A percentile compares a stretch with the other conserved stretches of the same genome.
Conservation (phyloP, 2,113 vertebrate genomes). For the Entomyzon cyanotis region DNA sequence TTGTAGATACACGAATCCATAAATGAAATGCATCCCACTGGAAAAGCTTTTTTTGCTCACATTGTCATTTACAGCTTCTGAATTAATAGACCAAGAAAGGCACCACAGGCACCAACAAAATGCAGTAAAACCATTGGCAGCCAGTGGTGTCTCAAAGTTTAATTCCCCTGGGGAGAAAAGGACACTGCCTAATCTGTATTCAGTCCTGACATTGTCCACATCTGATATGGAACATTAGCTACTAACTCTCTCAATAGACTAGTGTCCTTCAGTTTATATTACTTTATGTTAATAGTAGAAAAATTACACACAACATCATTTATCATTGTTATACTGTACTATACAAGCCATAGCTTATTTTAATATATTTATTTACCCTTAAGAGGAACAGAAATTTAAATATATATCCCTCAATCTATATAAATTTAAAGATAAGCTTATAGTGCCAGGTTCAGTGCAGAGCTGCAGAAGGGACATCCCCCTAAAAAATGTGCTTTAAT, state of each 20-base stretch:
- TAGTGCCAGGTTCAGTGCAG: slow-evolving; percentile 25
- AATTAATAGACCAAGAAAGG: slow-evolving; percentile 95
- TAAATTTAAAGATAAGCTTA: slow-evolving; percentile 62
- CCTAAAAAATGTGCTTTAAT: slow-evolving; percentile 12
- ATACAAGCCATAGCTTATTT: slow-evolving; percentile 81
- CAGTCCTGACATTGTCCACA: slow-evolving; percentile 99
- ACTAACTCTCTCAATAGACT: slow-evolving; percentile 99
- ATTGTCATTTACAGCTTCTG: slow-evolving; percentile 82
- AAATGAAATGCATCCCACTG: slow-evolving; percentile 80
- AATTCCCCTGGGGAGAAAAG: slow-evolving; percentile 96
- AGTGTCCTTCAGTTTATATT: slow-evolving; percentile 99
- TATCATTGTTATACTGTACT: slow-evolving; percentile 96
- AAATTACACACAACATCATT: slow-evolving; percentile 99
- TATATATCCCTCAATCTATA: slow-evolving; percentile 31
- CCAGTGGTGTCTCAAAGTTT: slow-evolving; percentile 92
- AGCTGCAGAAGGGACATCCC: neutral
- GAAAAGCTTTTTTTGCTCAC: slow-evolving; percentile 80
- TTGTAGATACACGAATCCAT: slow-evolving; percentile 58
- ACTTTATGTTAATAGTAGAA: slow-evolving; percentile 99
- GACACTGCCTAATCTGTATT: slow-evolving; percentile 99
- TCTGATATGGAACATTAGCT: slow-evolving; percentile 99
- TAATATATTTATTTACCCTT: slow-evolving; percentile 95
- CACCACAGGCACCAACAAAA: slow-evolving; percentile 89
- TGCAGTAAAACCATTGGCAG: slow-evolving; percentile 91
- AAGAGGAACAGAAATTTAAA: slow-evolving; percentile 83